Evolutionary conservation across 35 echinoderm and acorn worm genomes (phyloP), one percentile per base, ranked within the genome.

Genomic region (Hemicentrotus pulcherrimus): DNA sequence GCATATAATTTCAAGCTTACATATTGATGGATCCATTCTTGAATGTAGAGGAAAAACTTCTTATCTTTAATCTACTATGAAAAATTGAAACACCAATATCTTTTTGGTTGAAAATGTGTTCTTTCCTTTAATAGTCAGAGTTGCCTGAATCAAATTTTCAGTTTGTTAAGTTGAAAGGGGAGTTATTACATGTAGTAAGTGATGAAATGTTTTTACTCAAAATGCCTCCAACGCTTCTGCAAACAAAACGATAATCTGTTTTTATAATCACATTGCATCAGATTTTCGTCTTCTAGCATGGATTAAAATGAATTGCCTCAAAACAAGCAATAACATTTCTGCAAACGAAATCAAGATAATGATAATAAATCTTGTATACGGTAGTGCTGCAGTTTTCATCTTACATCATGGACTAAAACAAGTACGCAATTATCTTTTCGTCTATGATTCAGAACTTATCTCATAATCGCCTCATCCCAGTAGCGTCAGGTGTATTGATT

Each of bases 401-500:
- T 78, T 78, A 22, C 19, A 28, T 15, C 65, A 78, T 7, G 22
- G 1, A 28, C 2, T 28, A 78, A 78, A 59, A 22, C 19, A 78
- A 78, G 28, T n/a, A 24, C 7, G 65, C 28, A 78, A 28, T 78
- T 78, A 78, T 78, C 65, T 78, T 19, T 78, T n/a, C 19, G 22
- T 28, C 4, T 78, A n/a, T 78, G 65, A 78, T 78, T 78, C 65
- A 78, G 28, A 7, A 6, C 65, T 78, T 78, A 78, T 78, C 65
- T 78, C 65, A n/a, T n/a, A 78, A 78, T 78, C 65, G 65, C 22
- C 65, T 78, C 65, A 78, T 0, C 65, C 24, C 28, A 28, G 65
- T 22, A 78, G 65, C 65, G 65, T n/a, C 65, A 28, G 6, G 4
- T 90, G 32, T 90, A 90, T 90, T 90, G 88, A 90, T 90, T 90